A percentile compares a stretch with the other conserved stretches of the same genome.
These are phyloP conservation scores for Itoplectis maculator DNA, from an alignment of 2,888 invertebrate species.

Conservation along the genomic window DNA sequence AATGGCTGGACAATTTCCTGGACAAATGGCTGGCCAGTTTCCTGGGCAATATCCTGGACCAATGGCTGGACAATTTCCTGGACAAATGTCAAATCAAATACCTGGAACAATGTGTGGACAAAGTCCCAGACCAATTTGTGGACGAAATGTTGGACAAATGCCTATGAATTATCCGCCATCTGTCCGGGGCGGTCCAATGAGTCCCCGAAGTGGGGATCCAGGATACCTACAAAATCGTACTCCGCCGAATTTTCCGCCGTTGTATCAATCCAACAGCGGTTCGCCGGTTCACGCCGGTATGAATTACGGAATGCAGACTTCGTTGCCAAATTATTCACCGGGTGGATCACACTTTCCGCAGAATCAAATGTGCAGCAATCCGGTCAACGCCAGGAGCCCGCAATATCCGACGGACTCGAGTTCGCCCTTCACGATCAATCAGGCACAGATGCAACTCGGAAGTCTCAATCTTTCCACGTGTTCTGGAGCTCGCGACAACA, in stretches of 20 bases:
- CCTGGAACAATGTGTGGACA: background rate
- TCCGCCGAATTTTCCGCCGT: slow-evolving; percentile 41
- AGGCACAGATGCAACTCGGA: slow-evolving; percentile 43
- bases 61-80: background rate
- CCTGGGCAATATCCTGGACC: background rate
- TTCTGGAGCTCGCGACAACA: slow-evolving; percentile 52
- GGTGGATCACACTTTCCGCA: background rate
- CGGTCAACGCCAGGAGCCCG: background rate
- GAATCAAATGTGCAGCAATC: slow-evolving; percentile 7
- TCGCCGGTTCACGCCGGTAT: background rate
- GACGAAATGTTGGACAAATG: background rate
- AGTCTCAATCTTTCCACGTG: slow-evolving; percentile 42
- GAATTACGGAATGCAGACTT: background rate
- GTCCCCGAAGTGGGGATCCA: background rate
- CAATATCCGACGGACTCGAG: background rate
- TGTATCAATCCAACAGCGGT: background rate
- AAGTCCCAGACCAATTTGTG: background rate
- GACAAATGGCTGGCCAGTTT: background rate
- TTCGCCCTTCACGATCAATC: slow-evolving; percentile 27
- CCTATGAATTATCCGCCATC: background rate
- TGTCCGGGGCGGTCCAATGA: background rate
- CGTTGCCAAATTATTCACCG: background rate
- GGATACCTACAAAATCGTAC: background rate
- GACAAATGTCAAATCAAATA: background rate
- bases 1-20: background rate